Percentiles rank a stretch among this genome's conserved stretches.
Conservation (phyloP, 2,113 vertebrate genomes). For the Mastomys coucha region DNA sequence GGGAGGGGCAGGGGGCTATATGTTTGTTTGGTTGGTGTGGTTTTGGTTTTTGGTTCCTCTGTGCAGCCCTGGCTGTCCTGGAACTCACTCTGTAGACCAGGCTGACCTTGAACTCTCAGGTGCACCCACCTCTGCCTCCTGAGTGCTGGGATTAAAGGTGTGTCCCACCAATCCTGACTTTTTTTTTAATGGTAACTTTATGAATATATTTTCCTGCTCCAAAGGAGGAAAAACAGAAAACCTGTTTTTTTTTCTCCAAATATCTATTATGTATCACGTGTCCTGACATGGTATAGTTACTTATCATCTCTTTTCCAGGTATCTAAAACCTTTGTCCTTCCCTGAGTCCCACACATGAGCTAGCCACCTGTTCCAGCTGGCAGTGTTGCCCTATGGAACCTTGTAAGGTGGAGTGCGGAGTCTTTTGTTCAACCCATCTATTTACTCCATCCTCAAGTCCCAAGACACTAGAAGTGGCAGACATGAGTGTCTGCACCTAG, state of each 20-base stretch:
- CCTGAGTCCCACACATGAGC: not conserved
- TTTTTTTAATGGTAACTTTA: not conserved
- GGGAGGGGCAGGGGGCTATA: not conserved
- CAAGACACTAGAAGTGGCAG: not conserved
- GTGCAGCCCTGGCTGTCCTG: not conserved
- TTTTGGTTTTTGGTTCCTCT: not conserved
- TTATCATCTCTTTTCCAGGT: not conserved
- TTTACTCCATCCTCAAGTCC: not conserved
- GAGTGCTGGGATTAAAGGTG: not conserved
- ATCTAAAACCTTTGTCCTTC: not conserved
- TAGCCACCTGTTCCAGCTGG: fast-evolving
- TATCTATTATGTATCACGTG: not conserved
- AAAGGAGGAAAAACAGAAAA: not conserved
- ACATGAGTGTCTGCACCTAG: too few relatives aligned
- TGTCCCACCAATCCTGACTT: not conserved
- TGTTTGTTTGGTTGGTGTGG: not conserved
- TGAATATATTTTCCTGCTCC: not conserved
- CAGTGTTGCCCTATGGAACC: not conserved
- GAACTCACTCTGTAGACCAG: not conserved
- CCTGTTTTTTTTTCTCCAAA: not conserved
- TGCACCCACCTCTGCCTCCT: not conserved
- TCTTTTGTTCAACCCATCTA: too few relatives aligned
- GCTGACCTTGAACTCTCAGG: too few relatives aligned
- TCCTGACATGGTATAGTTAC: not conserved
- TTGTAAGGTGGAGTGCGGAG: not conserved